Conservation (phyloP, 2,797 vertebrate genomes). For the Periparus ater region DNA sequence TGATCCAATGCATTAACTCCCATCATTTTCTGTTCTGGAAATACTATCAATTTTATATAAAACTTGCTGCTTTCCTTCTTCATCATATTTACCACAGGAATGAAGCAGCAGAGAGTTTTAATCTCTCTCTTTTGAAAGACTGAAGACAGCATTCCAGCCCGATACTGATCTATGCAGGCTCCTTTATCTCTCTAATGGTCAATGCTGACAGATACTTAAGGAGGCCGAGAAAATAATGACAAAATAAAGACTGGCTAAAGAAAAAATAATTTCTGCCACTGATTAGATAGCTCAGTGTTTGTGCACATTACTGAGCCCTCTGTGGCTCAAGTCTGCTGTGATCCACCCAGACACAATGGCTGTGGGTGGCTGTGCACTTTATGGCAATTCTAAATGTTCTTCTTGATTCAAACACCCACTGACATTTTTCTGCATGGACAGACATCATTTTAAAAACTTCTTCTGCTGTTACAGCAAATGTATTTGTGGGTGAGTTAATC, state of each 20-base stretch:
- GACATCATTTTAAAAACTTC: background rate
- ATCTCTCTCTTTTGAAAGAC: constrained; percentile 18
- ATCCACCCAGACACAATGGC: background rate
- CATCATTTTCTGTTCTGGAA: constrained; percentile 2
- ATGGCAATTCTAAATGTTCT: background rate
- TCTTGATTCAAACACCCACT: background rate
- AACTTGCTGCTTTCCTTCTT: constrained; percentile 14
- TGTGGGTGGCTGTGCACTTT: background rate
- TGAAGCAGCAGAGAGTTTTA: constrained; percentile 17
- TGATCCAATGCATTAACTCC: constrained; percentile 10
- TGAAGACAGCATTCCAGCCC: background rate
- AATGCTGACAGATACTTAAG: constrained; percentile 44
- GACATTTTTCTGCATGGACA: background rate
- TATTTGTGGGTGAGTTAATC: background rate
- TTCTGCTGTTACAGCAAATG: background rate
- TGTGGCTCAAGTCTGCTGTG: background rate
- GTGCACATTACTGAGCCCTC: background rate
- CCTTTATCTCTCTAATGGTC: constrained; percentile 52
- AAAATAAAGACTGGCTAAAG: constrained; percentile 45
- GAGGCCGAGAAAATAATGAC: constrained; percentile 48
- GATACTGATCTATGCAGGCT: constrained; percentile 2
- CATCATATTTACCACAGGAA: constrained; percentile 15
- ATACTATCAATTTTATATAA: constrained; percentile 30
- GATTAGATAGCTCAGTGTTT: constrained; percentile 16
- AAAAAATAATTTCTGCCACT: constrained; percentile 13